phyloP scores from a whole-genome alignment of 1,140 invertebrate species.

The Mizuhopecten yessoensis region DNA sequence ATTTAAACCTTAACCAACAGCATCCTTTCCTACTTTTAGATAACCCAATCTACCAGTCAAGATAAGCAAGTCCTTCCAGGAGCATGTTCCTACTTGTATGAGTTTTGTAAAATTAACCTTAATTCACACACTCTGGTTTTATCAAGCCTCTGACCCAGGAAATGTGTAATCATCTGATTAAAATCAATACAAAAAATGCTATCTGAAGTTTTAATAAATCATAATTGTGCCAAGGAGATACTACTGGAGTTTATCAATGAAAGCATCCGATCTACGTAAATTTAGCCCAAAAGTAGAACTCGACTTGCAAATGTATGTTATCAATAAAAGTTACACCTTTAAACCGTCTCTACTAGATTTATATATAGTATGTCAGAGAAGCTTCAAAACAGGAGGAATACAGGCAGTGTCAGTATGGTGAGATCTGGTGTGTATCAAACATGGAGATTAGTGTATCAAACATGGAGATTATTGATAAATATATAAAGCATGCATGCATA shows the following conservation, averaged over 20 bases:
- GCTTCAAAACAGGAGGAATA: constrained; percentile 6
- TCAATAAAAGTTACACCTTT: neutral
- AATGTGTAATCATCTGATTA: neutral
- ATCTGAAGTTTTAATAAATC: constrained; percentile 28
- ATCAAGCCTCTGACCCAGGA: neutral
- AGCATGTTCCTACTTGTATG: no score
- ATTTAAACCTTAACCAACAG: no score
- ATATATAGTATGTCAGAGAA: neutral
- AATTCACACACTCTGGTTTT: neutral
- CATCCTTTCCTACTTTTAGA: no score
- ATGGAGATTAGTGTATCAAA: constrained; percentile 35
- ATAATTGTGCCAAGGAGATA: neutral
- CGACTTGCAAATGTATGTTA: neutral
- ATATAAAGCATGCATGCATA: neutral
- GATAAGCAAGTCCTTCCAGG: no score
- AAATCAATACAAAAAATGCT: neutral
- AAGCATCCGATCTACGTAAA: neutral
- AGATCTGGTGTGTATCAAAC: constrained; percentile 9
- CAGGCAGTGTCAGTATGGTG: neutral
- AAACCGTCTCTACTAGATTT: neutral
- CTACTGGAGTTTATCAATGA: neutral
- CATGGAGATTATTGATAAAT: constrained; percentile 32
- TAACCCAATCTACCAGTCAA: no score
- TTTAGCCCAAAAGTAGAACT: neutral
- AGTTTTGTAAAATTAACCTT: neutral